A percentile compares a stretch with the other conserved stretches of the same genome.
Evolutionary conservation across 2,797 vertebrate genomes (phyloP).

Genomic region (Falco naumanni): DNA sequence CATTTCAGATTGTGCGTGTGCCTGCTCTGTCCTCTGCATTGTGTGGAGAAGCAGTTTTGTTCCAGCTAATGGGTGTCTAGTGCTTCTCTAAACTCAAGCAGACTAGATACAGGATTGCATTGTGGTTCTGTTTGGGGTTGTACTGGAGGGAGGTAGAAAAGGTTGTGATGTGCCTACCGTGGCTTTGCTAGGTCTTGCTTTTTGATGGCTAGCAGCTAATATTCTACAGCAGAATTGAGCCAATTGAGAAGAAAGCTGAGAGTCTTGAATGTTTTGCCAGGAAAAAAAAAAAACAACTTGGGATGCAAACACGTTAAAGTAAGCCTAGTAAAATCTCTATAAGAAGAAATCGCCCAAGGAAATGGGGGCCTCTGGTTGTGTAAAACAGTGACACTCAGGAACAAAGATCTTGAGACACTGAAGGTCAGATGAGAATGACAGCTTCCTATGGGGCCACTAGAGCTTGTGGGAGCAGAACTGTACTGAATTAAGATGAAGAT

Average conservation of each 20-base stretch:
- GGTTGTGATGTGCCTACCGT: background rate
- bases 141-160: background rate
- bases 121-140: background rate
- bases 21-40: background rate
- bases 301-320: background rate
- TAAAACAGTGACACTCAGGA: background rate
- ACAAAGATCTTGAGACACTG: background rate
- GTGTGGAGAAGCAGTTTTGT: background rate
- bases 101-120: fast-evolving
- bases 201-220: background rate
- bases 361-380: background rate
- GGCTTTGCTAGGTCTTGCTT: background rate
- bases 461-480: background rate
- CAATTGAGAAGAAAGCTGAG: background rate
- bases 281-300: background rate
- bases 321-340: background rate
- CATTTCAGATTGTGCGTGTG: background rate
- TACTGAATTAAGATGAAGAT: background rate
- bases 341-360: background rate
- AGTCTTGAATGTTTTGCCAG: background rate
- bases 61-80: background rate
- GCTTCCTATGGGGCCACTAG: background rate
- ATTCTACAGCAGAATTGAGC: background rate
- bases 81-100: background rate
- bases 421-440: background rate